phyloP scores from a whole-genome alignment of 2,113 vertebrate genomes.

The Scopus umbretta region DNA sequence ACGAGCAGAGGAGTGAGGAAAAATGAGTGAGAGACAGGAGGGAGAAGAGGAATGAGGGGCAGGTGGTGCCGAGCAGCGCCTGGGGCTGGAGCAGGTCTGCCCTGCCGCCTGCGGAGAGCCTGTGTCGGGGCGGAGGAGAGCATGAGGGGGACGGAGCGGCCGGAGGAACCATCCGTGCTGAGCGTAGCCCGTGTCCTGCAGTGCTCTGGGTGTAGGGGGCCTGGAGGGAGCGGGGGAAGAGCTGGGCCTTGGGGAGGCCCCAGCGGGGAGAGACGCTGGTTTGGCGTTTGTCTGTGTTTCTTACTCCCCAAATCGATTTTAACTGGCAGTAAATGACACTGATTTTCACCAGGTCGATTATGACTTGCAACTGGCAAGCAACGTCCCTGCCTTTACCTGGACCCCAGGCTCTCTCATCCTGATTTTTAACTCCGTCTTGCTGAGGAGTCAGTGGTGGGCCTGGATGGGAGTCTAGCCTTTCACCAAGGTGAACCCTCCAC shows the following conservation, averaged over 20 bases:
- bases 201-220: neutral
- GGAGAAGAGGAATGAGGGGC: too few species aligned
- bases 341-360: fast-evolving
- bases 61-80: too few species aligned
- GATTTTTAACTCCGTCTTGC: neutral
- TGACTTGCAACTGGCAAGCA: neutral
- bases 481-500: neutral
- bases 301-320: fast-evolving
- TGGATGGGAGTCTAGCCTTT: neutral
- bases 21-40: too few species aligned
- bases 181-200: too few species aligned
- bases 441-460: neutral
- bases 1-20: too few species aligned
- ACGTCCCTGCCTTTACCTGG: neutral
- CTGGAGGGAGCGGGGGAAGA: too few species aligned
- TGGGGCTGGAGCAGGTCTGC: too few species aligned
- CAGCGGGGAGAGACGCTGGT: fast-evolving
- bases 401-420: neutral
- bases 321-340: neutral
- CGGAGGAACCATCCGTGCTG: fast-evolving
- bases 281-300: neutral
- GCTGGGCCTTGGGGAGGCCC: fast-evolving
- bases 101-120: too few species aligned
- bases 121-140: too few species aligned
- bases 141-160: fast-evolving